These are phyloP conservation scores for Vireo altiloquus DNA, from an alignment of 2,113 vertebrate species.

Conservation along the genomic window DNA sequence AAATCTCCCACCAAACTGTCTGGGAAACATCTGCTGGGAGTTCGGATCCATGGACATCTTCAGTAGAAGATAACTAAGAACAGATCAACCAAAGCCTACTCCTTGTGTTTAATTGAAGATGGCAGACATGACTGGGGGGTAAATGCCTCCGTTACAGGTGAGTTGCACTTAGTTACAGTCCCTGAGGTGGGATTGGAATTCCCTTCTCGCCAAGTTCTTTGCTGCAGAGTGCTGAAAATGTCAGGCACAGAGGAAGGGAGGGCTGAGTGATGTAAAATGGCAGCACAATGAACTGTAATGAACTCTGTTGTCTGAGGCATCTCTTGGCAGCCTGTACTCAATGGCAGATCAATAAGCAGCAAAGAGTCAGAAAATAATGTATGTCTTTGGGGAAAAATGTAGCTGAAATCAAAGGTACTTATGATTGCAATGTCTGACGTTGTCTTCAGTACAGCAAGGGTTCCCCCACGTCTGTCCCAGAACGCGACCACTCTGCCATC, in stretches of 20 bases:
- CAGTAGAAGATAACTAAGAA: not conserved
- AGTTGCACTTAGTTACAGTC: not conserved
- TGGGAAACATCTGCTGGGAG: not conserved
- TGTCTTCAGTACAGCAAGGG: not conserved
- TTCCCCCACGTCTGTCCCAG: not conserved
- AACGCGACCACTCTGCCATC: fast-evolving
- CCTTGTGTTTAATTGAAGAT: not conserved
- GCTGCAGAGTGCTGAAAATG: not conserved
- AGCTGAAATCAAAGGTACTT: not conserved
- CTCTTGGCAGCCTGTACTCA: not conserved
- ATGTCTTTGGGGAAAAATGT: not conserved
- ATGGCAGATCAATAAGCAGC: not conserved
- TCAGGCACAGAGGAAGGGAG: not conserved
- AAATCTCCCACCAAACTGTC: not conserved
- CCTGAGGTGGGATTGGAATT: not conserved
- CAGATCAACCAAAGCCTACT: not conserved
- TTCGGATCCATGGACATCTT: not conserved
- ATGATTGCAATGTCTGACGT: not conserved
- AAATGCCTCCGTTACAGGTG: not conserved
- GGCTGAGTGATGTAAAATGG: not conserved
- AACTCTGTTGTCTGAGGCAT: not conserved
- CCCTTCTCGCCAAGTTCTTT: not conserved
- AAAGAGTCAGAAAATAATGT: not conserved
- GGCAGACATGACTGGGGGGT: not conserved
- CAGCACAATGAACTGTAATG: not conserved